Evolutionary conservation across 2,797 vertebrate genomes (phyloP).

Genomic region (Pipistrellus kuhlii): DNA sequence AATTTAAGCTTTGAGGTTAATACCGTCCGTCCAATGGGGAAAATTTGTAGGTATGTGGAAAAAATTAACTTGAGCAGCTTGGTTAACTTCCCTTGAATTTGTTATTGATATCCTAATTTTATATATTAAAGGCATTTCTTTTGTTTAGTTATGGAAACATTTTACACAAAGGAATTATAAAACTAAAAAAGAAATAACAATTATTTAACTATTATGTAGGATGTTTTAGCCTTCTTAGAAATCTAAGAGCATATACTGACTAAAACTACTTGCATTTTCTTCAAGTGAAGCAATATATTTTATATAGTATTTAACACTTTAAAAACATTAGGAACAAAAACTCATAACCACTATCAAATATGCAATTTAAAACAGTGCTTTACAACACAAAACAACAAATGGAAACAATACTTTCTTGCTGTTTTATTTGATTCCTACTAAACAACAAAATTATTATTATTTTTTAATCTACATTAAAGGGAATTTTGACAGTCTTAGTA

Average conservation of each 20-base stretch:
- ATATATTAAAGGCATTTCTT: neutral
- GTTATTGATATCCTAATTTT: slow-evolving; percentile 18
- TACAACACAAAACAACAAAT: neutral
- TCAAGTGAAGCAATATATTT: neutral
- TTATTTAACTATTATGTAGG: neutral
- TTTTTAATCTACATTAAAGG: neutral
- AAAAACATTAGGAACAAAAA: neutral
- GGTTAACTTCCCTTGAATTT: slow-evolving; percentile 26
- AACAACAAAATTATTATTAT: slow-evolving; percentile 44
- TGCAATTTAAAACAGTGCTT: slow-evolving; percentile 4
- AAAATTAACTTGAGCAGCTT: neutral
- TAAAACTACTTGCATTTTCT: slow-evolving; percentile 44
- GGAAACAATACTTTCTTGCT: neutral
- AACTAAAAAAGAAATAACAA: neutral
- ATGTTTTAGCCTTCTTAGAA: neutral
- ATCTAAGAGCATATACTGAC: neutral
- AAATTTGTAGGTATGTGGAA: neutral
- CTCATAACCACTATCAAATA: neutral
- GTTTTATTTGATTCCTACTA: slow-evolving; percentile 39
- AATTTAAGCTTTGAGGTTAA: neutral
- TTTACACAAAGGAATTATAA: slow-evolving; percentile 48
- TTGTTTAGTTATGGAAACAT: slow-evolving; percentile 19
- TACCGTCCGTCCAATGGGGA: neutral
- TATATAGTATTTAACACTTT: neutral
- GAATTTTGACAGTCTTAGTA: slow-evolving; percentile 3